Percentiles rank a stretch among this genome's conserved stretches.
These are phyloP conservation scores for Lysiphlebus fabarum DNA, from an alignment of 1,140 invertebrate species.

Conservation along the genomic window DNA sequence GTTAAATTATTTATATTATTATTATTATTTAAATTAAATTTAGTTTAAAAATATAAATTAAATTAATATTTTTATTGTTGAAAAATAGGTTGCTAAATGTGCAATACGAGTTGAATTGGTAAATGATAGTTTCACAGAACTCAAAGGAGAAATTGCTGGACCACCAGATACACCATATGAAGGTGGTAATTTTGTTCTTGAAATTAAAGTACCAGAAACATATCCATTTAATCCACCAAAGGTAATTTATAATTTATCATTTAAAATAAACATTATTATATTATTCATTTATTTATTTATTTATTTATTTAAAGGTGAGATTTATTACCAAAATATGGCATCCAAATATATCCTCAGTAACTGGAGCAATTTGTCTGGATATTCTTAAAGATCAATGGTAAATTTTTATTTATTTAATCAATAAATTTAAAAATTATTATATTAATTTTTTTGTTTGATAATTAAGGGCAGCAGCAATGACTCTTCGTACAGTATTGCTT, in stretches of 20 bases:
- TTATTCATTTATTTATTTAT: too few relatives aligned
- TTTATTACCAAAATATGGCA: conserved; percentile 99
- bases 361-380: conserved; percentile 97
- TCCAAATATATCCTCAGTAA: conserved; percentile 98
- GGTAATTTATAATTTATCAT: conserved; percentile 56
- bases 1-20: too few relatives aligned
- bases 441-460: conserved; percentile 18
- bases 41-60: too few relatives aligned
- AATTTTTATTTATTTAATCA: conserved; percentile 17
- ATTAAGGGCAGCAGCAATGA: conserved; percentile 94
- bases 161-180: conserved; percentile 97
- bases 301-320: conserved; percentile 61
- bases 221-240: conserved; percentile 99
- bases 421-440: conserved; percentile 16
- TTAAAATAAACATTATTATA: too few relatives aligned
- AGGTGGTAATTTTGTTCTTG: conserved; percentile 87
- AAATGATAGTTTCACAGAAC: conserved; percentile 86
- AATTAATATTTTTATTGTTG: too few relatives aligned
- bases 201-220: conserved; percentile 97
- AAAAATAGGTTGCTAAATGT: conserved; percentile 79
- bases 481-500: conserved; percentile 89
- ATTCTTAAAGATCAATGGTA: conserved; percentile 99
- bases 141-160: conserved; percentile 86
- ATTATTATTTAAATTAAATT: too few relatives aligned
- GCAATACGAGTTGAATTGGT: conserved; percentile 89